A percentile compares a stretch with the other conserved stretches of the same genome.
Conservation (phyloP, 2,797 vertebrate genomes). For the Aldrovandia affinis region DNA sequence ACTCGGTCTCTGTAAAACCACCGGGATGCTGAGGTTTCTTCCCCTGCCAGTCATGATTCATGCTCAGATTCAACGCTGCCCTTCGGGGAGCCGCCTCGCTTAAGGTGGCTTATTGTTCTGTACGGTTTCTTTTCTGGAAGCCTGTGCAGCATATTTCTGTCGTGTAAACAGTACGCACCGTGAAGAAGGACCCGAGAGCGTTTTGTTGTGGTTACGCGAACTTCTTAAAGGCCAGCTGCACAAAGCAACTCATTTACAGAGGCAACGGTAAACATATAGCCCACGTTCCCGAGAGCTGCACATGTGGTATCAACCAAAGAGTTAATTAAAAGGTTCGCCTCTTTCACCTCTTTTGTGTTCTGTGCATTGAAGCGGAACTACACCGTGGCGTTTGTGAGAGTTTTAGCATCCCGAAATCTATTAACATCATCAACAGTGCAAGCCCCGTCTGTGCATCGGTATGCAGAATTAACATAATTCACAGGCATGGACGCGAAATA, state of each 20-base stretch:
- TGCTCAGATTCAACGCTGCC: background rate
- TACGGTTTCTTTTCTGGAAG: background rate
- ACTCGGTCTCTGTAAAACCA: slow-evolving; percentile 6
- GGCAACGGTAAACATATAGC: background rate
- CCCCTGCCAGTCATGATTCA: slow-evolving; percentile 9
- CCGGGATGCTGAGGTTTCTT: slow-evolving; percentile 2
- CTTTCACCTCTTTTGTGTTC: background rate
- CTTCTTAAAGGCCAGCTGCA: slow-evolving; percentile 11
- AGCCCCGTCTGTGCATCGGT: background rate
- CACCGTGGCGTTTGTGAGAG: background rate
- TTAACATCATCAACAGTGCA: background rate
- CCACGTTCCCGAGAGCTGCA: background rate
- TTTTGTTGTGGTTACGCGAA: slow-evolving; percentile 20
- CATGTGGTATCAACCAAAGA: background rate
- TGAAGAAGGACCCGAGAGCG: background rate
- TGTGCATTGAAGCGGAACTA: background rate
- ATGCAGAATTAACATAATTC: background rate
- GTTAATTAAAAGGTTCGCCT: background rate
- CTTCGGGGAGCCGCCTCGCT: slow-evolving; percentile 1
- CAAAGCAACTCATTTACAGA: slow-evolving; percentile 1
- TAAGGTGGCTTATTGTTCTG: slow-evolving; percentile 18
- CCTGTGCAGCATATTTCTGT: slow-evolving; percentile 7
- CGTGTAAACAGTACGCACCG: background rate
- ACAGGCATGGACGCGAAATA: background rate
- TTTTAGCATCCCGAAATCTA: background rate